Evolutionary conservation across 1,140 invertebrate species (phyloP), one percentile per base, ranked within the genome.

Genomic region (Brachionus rubens): DNA sequence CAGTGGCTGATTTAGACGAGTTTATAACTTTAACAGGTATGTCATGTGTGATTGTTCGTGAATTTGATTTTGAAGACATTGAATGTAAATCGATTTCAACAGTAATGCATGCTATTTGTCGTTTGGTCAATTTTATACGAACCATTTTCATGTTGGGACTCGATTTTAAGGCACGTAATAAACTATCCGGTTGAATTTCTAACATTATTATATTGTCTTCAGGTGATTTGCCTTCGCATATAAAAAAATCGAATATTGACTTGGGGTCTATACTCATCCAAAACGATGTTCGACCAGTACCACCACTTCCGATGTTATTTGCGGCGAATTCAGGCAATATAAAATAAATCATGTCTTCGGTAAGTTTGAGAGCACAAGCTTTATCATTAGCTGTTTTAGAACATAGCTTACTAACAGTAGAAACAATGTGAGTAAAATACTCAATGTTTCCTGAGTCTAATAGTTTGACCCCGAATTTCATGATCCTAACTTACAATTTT

Each of bases 351-450:
- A 30, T 30, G 12, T 72, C 68, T 21, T 26, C 4, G 9, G 68
- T 72, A 4, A 72, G 16, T 36, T 72, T 72, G 12, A 72, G 12
- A 30, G 50, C 68, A 28, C 68, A 72, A 36, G 68, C 46, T 30
- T 72, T 72, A 40, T 72, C 68, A 54, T 30, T 72, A 14, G 68
- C 26, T 50, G 68, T 50, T 54, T 50, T 72, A 21, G 46, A 50
- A 54, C 68, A 72, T 72, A 72, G 68, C 50, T 72, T 72, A 54
- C 68, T 72, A 28, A 72, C 68, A 48, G 68, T 72, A 33, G 68
- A 48, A 10, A 72, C 16, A 28, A 72, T 72, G 12, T 72, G 68
- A 33, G 68, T 72, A 33, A 72, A 72, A 54, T 72, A 41, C 19
- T 50, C 50, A 50, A 72, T 72, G 30, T 54, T 72, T 19, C 46